phyloP scores from a whole-genome alignment of 1,140 invertebrate genomes.

The Reticulitermes speratus region DNA sequence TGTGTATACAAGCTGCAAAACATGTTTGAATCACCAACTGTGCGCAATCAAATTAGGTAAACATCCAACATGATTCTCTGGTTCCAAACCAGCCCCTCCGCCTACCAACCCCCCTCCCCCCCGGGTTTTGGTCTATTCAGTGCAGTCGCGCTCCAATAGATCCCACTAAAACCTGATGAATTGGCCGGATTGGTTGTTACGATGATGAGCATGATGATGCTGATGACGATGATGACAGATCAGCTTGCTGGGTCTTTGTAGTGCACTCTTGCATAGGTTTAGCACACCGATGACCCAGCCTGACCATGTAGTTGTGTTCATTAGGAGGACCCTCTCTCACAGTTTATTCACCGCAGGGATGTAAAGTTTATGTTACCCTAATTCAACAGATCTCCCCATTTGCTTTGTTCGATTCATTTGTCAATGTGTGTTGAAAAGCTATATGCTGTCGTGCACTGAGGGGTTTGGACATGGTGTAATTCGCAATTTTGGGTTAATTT shows the following conservation, averaged over 20 bases:
- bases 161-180: slow-evolving; percentile 29
- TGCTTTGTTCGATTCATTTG: slow-evolving; percentile 25
- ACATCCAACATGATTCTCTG: slow-evolving; percentile 25
- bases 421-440: slow-evolving; percentile 12
- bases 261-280: slow-evolving; percentile 26
- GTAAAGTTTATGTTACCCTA: slow-evolving; percentile 17
- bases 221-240: neutral
- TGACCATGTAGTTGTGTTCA: slow-evolving; percentile 15
- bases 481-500: neutral
- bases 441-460: neutral
- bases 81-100: no score
- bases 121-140: slow-evolving; percentile 7
- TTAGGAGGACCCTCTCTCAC: neutral
- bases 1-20: slow-evolving; percentile 27
- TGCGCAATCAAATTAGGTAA: slow-evolving; percentile 34
- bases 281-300: neutral
- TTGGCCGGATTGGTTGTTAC: slow-evolving; percentile 20
- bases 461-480: neutral
- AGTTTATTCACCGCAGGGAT: slow-evolving; percentile 6
- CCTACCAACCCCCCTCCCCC: neutral
- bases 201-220: neutral
- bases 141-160: neutral
- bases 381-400: neutral
- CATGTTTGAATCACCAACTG: slow-evolving; percentile 33
- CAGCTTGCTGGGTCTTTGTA: slow-evolving; percentile 9